These are phyloP conservation scores for Gymnothorax javanicus DNA, from an alignment of 2,797 vertebrate genomes.

Conservation along the genomic window DNA sequence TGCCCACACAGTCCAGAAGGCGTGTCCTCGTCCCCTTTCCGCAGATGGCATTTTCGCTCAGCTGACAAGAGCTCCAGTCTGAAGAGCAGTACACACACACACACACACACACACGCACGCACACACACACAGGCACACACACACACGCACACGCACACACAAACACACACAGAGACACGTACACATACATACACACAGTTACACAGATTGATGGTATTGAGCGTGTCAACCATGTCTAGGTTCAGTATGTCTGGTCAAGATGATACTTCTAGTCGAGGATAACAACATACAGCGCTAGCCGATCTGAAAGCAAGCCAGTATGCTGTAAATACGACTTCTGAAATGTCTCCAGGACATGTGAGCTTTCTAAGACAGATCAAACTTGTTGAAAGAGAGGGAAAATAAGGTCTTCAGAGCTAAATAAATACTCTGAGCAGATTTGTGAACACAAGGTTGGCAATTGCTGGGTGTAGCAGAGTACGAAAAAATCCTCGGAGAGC, in stretches of 20 bases:
- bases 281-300: neutral
- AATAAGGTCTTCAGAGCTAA: neutral
- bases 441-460: neutral
- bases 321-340: neutral
- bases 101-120: conserved; percentile 4
- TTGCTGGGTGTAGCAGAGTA: neutral
- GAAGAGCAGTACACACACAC: conserved; percentile 26
- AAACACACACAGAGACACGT: neutral
- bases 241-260: neutral
- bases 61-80: conserved; percentile 95
- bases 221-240: neutral
- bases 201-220: neutral
- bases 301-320: neutral
- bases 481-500: neutral
- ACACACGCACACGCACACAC: too few species aligned
- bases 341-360: neutral
- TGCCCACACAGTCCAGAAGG: conserved; percentile 85
- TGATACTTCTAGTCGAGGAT: neutral
- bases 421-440: neutral
- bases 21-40: conserved; percentile 80
- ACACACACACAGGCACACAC: neutral
- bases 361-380: neutral
- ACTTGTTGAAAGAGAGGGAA: neutral
- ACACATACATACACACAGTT: neutral
- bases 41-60: conserved; percentile 85